phyloP scores from a whole-genome alignment of 2,888 invertebrate genomes.

The Andrena marginata region DNA sequence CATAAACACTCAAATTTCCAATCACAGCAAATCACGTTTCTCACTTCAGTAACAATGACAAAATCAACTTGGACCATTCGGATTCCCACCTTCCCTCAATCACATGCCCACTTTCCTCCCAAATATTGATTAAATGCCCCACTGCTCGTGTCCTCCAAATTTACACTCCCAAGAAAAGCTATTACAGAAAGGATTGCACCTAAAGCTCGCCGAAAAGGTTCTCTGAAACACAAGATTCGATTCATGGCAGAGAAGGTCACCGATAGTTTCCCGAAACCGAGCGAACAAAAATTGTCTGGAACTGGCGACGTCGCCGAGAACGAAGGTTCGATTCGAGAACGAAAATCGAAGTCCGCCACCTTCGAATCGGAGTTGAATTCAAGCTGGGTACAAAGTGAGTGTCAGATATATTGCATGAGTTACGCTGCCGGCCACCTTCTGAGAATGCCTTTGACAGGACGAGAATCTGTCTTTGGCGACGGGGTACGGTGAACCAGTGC shows the following conservation, averaged over 20 bases:
- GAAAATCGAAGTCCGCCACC: constrained; percentile 55
- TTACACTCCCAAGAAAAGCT: not conserved
- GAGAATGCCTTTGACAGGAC: constrained; percentile 57
- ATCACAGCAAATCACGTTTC: not conserved
- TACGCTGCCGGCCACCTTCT: constrained; percentile 41
- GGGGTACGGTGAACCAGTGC: not conserved
- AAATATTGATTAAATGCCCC: not conserved
- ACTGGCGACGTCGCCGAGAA: constrained; percentile 14
- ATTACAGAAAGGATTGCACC: not conserved
- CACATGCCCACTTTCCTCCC: not conserved
- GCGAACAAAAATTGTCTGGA: constrained; percentile 6
- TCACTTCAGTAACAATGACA: too few relatives aligned
- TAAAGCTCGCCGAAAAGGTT: not conserved
- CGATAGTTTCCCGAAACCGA: constrained; percentile 46
- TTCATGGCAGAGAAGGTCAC: not conserved
- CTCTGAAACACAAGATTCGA: not conserved
- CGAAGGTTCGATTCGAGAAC: constrained; percentile 19
- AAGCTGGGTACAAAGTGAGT: constrained; percentile 55
- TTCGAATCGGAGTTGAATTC: constrained; percentile 48
- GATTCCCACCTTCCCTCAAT: too few relatives aligned
- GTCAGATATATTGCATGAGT: constrained; percentile 61
- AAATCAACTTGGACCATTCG: too few relatives aligned
- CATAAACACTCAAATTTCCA: too few relatives aligned
- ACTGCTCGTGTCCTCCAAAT: not conserved
- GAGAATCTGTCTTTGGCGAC: constrained; percentile 48